Evolutionary conservation across 2,113 vertebrate species (phyloP), one percentile per base, ranked within the genome.

Genomic region (Nannobrachium achirus): DNA sequence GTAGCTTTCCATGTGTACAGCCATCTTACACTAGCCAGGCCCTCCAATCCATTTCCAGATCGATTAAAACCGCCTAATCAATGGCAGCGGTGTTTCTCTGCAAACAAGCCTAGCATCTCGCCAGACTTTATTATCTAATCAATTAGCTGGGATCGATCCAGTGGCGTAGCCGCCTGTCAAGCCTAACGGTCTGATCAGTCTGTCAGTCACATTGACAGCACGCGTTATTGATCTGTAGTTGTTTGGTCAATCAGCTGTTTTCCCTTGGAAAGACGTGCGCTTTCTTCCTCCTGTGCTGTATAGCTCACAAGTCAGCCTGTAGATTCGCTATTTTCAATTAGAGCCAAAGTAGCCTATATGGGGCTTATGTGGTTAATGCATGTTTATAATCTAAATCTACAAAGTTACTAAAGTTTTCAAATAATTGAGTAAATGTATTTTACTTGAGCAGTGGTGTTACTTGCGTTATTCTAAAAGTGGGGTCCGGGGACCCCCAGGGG

Each of bases 141-240:
- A 62, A 50, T 69, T n/a, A 40, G 25, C 18, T 10, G 44, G 45
- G 39, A 71, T 59, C 20, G 72, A 71, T 56, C 56, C n/a, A 53
- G n/a, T 33, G n/a, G 62, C 33, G 19, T 20, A 41, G 25, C 53
- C 6, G 19, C 41, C 16, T 6, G 14, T 10, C 8, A 5, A 15
- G 53, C n/a, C 50, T 18, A 25, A 57, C 57, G 46, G 51, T 16
- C 6, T 56, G 18, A 40, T 44, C 60, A 48, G 42, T 9, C 50
- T 39, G 18, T 53, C 56, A 25, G 8, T 55, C 13, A 33, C 7
- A 4, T 57, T 13, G 52, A 60, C 38, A 59, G 18, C 59, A 45
- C 44, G 15, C 45, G 56, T 4, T 48, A 68, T 71, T 66, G 53
- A 75, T 63, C 25, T 18, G 18, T 72, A 7, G 7, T 14, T 0